These are phyloP conservation scores for Selenia dentaria DNA, from an alignment of 2,888 invertebrate genomes.

Conservation along the genomic window DNA sequence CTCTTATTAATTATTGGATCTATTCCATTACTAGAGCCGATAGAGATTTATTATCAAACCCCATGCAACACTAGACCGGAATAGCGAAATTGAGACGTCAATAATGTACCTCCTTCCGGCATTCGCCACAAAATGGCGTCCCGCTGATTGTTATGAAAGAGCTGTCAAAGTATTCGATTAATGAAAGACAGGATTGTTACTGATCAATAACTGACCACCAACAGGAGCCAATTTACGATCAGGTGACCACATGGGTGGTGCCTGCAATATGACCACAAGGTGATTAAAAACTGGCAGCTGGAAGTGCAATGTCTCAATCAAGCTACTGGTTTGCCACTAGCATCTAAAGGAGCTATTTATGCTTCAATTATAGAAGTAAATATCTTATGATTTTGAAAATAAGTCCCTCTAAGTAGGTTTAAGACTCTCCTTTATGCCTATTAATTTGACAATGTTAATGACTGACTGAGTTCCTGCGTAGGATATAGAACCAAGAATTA, in stretches of 20 bases:
- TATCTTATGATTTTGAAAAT: no score
- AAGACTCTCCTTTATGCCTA: no score
- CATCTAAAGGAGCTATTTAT: no score
- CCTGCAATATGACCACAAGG: conserved; percentile 39
- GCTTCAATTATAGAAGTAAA: no score
- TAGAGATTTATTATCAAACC: conserved; percentile 8
- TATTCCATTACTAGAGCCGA: no score
- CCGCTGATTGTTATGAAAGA: conserved; percentile 79
- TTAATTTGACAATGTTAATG: no score
- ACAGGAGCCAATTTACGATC: conserved; percentile 43
- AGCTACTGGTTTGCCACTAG: no score
- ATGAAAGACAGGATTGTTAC: conserved; percentile 56
- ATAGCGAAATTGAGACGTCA: conserved; percentile 72
- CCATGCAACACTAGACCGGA: conserved; percentile 48
- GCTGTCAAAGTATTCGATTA: conserved; percentile 70
- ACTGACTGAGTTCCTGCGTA: no score
- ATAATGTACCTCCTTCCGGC: conserved; percentile 64
- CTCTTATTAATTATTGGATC: no score
- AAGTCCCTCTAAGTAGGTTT: no score
- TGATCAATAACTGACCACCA: conserved; percentile 52
- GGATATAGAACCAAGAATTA: no score
- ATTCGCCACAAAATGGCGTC: conserved; percentile 54
- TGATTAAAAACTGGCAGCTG: conserved; percentile 45
- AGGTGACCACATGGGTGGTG: conserved; percentile 39
- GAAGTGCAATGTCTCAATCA: conserved; percentile 26